Percentiles rank a stretch among this genome's conserved stretches.
These are phyloP conservation scores for Heliconius melpomene DNA, from an alignment of 1,140 invertebrate genomes.

Conservation along the genomic window DNA sequence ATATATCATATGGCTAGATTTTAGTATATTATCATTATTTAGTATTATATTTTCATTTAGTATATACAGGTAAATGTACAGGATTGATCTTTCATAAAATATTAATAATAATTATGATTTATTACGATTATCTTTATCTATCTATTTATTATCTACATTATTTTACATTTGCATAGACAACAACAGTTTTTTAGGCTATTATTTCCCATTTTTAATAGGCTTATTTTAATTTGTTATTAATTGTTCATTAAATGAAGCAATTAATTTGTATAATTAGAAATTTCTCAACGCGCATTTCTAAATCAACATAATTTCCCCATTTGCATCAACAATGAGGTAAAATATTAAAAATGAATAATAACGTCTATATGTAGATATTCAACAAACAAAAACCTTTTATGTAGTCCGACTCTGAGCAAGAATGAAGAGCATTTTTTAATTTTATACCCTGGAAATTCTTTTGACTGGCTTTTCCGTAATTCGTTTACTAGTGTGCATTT, in stretches of 20 bases:
- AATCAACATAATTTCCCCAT: background rate
- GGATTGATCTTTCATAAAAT: too few species aligned
- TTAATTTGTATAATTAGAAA: background rate
- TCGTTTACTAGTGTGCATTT: background rate
- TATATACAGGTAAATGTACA: background rate
- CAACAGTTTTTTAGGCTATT: too few species aligned
- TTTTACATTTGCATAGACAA: too few species aligned
- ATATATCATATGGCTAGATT: background rate
- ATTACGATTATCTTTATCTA: too few species aligned
- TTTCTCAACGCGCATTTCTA: background rate
- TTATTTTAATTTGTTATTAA: background rate
- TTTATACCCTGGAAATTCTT: background rate
- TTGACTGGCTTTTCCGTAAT: background rate
- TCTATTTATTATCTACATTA: too few species aligned
- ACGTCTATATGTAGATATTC: constrained; percentile 1
- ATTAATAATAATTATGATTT: too few species aligned
- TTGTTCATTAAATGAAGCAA: background rate
- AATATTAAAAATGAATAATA: constrained; percentile 1
- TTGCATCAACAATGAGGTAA: background rate
- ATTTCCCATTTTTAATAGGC: too few species aligned
- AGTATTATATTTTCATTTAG: background rate
- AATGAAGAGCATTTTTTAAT: background rate
- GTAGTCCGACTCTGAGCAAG: constrained; percentile 10
- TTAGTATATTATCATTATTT: too few species aligned
- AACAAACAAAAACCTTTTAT: constrained; percentile 13